A percentile compares a stretch with the other conserved stretches of the same genome.
These are phyloP conservation scores for Zaprionus inermis DNA, from an alignment of 1,140 invertebrate genomes.

Conservation along the genomic window DNA sequence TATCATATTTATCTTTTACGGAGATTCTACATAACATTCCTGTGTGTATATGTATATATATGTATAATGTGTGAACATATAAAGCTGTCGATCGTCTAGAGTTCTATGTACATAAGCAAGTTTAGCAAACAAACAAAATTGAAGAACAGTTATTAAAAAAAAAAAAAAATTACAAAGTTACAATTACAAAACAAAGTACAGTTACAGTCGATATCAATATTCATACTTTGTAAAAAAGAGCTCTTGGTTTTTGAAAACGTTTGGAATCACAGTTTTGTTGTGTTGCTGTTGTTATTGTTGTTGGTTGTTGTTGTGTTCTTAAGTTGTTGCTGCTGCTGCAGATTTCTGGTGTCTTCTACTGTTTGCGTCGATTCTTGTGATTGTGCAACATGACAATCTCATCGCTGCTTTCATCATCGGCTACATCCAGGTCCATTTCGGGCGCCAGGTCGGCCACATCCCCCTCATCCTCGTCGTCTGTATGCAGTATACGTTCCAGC, in stretches of 20 bases:
- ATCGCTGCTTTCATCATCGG: constrained; percentile 83
- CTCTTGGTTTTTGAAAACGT: constrained; percentile 66
- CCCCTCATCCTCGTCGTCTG: constrained; percentile 73
- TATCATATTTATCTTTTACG: neutral
- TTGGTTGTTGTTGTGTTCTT: constrained; percentile 12
- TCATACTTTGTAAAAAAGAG: constrained; percentile 11
- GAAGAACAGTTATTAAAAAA: constrained; percentile 1
- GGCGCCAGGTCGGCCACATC: constrained; percentile 59
- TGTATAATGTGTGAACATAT: constrained; percentile 11
- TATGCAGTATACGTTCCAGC: constrained; percentile 66
- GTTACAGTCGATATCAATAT: constrained; percentile 16
- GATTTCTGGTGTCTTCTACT: constrained; percentile 37
- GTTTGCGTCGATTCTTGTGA: constrained; percentile 57
- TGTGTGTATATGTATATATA: constrained; percentile 1
- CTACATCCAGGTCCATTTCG: constrained; percentile 58
- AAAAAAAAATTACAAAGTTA: constrained; percentile 13
- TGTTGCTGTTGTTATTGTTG: constrained; percentile 57
- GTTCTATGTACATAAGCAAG: constrained; percentile 25
- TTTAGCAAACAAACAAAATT: constrained; percentile 18
- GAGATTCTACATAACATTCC: constrained; percentile 1
- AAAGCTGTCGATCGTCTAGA: neutral
- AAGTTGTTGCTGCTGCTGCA: constrained; percentile 37
- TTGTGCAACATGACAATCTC: constrained; percentile 85
- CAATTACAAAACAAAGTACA: constrained; percentile 10
- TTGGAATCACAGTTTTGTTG: constrained; percentile 79